Evolutionary conservation across 2,113 vertebrate genomes (phyloP).

Genomic region (Crotophaga sulcirostris): DNA sequence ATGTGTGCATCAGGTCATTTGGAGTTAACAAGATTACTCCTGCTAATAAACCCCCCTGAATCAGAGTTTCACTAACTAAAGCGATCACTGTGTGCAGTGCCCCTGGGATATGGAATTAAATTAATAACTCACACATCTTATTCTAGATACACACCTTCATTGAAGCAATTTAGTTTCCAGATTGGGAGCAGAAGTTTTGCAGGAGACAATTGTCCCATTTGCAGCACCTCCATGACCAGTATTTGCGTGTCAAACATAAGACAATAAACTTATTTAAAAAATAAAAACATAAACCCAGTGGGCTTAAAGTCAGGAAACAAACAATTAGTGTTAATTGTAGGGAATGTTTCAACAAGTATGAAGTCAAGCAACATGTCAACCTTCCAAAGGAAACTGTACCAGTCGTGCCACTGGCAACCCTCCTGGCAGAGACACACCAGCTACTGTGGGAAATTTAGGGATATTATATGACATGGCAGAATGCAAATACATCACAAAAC

Average conservation of each 20-base stretch:
- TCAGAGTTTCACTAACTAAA: constrained; percentile 6
- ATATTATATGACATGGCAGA: background rate
- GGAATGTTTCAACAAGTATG: background rate
- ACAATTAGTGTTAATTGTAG: background rate
- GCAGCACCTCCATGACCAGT: background rate
- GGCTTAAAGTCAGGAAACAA: background rate
- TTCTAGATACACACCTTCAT: background rate
- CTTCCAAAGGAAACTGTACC: background rate
- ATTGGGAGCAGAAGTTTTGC: background rate
- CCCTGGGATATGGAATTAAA: constrained; percentile 30
- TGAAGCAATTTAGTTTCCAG: background rate
- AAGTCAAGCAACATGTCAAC: background rate
- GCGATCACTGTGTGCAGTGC: background rate
- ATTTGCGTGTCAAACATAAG: background rate
- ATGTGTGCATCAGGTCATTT: rapidly evolving
- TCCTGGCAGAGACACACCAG: background rate
- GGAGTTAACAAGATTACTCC: background rate
- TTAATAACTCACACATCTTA: background rate
- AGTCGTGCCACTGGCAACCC: background rate
- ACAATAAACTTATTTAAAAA: background rate
- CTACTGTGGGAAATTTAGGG: background rate
- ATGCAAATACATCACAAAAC: background rate
- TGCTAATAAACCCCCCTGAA: constrained; percentile 17
- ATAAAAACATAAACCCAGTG: background rate
- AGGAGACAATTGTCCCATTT: background rate